Base-by-base conservation (phyloP, 2,888 invertebrate genomes). In the Trypoxylon attenuatum region DNA sequence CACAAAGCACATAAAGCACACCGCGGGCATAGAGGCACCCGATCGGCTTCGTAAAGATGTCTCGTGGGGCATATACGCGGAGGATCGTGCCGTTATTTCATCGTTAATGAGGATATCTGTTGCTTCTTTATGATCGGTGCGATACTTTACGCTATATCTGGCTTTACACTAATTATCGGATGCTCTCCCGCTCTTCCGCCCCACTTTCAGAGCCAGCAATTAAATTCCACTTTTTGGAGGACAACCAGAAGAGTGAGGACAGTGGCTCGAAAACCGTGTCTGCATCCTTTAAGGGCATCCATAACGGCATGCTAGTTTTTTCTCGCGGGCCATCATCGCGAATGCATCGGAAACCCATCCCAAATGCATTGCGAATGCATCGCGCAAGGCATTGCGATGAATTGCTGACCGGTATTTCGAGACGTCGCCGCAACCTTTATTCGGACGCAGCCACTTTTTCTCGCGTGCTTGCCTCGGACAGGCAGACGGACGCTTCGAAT, bases 21-120 rank as follows among this genome's bases (percentile, higher is more conserved):
- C n/a, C 6, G 5, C 19, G 45, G 23, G 23, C 21, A 22, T 22
- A 1, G 27, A 27, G 0, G 29, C 18, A 27, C 10, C 13, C 42
- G 21, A 33, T 33, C 42, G 33, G 15, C 38, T 60, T 25, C 60
- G 54, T 54, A 60, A 60, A 60, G 43, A 49, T 49, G 54, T 49
- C 60, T 19, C 19, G 15, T 13, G 41, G 49, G 25, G 27, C 52
- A 22, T 38, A 41, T 27, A 8, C 29, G 45, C 25, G 27, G 38
- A 10, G n/a, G 22, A 46, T 53, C 60, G 60, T 43, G 54, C 54
- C 42, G 38, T 43, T 60, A 54, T 60, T 60, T 42, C 23, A 60
- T 60, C 60, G 49, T 29, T 60, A 60, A 60, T 54, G 60, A 54
- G 60, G 54, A 60, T 60, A 60, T 60, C 54, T 54, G 49, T 23